Evolutionary conservation across 1,140 invertebrate species (phyloP).

Genomic region (Drosophila fuyamai): DNA sequence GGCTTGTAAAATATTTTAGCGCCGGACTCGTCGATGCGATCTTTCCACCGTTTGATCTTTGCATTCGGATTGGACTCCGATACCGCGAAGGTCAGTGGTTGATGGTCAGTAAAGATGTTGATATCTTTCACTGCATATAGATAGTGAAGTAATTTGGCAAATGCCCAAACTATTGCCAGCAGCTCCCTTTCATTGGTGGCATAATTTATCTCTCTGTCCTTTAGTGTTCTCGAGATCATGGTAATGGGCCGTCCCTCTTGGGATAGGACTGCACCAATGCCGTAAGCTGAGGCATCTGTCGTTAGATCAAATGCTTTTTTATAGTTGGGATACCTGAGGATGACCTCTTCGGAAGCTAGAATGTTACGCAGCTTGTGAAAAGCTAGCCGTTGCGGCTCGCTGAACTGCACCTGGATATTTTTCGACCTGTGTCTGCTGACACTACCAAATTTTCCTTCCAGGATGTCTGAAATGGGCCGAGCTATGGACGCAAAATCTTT

Average conservation of each 20-base stretch:
- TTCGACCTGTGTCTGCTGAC: not conserved
- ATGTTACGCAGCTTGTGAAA: not conserved
- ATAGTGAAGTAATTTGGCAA: slow-evolving; percentile 8
- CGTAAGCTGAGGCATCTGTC: not conserved
- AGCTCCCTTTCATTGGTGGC: slow-evolving; percentile 24
- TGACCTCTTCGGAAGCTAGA: not conserved
- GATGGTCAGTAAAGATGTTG: too few species aligned
- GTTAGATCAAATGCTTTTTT: slow-evolving; percentile 7
- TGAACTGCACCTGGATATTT: slow-evolving; percentile 2
- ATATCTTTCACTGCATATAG: too few species aligned
- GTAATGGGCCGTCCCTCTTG: not conserved
- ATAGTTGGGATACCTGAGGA: not conserved
- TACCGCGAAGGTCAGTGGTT: too few species aligned
- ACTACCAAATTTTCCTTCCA: not conserved
- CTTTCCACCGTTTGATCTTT: too few species aligned
- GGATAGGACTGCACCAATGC: slow-evolving; percentile 3
- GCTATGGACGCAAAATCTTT: slow-evolving; percentile 3
- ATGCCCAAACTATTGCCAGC: slow-evolving; percentile 18
- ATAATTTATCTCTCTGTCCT: slow-evolving; percentile 8
- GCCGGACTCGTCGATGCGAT: too few species aligned
- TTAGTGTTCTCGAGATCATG: slow-evolving; percentile 6
- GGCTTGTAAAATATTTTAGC: too few species aligned
- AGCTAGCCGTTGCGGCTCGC: not conserved
- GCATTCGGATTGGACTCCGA: too few species aligned
- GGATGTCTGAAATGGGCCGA: not conserved